Evolutionary conservation across 2,113 vertebrate species (phyloP).

Genomic region (Dipodomys spectabilis): DNA sequence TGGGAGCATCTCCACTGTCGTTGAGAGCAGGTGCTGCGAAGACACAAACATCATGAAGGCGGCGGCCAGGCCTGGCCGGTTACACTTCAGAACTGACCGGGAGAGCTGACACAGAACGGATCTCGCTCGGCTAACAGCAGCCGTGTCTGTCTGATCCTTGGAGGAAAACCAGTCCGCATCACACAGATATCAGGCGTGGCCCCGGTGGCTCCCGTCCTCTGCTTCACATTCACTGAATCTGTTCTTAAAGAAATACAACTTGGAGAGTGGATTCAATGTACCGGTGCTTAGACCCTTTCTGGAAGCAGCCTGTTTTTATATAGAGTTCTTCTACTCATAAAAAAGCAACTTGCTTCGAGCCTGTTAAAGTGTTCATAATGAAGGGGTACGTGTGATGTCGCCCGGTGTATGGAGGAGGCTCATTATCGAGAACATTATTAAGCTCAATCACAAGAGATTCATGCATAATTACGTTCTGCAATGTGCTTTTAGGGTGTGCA

Average conservation of each 20-base stretch:
- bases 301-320: background rate
- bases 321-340: background rate
- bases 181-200: too few relatives aligned
- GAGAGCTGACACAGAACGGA: too few relatives aligned
- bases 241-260: slow-evolving; percentile 23
- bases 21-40: slow-evolving; percentile 84
- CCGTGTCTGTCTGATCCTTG: slow-evolving; percentile 49
- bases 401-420: background rate
- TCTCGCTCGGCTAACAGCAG: background rate
- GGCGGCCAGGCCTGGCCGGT: too few relatives aligned
- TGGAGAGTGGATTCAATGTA: background rate
- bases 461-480: background rate
- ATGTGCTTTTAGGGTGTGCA: background rate
- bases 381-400: background rate
- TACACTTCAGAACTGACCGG: too few relatives aligned
- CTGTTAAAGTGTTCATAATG: background rate
- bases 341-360: background rate
- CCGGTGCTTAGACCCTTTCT: background rate
- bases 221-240: background rate
- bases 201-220: background rate
- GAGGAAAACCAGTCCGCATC: background rate
- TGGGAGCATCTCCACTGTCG: slow-evolving; percentile 85
- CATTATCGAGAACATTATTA: background rate
- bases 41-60: background rate
- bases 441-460: background rate